Base-by-base conservation (phyloP, 2,888 invertebrate species). In the Ophion obscuratus region DNA sequence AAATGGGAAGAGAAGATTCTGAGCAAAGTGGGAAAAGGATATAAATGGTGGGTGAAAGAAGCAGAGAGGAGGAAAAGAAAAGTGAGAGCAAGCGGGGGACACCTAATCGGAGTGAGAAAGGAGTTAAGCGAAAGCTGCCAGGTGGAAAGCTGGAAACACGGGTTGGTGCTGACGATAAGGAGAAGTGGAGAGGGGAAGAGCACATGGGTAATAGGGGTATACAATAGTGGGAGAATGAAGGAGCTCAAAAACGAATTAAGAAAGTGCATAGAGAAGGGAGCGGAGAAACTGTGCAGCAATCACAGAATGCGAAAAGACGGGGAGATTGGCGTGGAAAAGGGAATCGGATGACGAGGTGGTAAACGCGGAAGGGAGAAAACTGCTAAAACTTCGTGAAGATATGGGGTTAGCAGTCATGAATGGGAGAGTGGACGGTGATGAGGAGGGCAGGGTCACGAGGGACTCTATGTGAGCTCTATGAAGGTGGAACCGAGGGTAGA, bases 61-160 rank as follows among this genome's bases (percentile, higher is more conserved):
- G 47, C 47, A 47, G 14, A 47, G 47, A 47, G 47, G 47, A 47
- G 4, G 47, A 47, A 47, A 47, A 47, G 14, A 10, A 47, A 11
- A 47, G 47, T 14, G 14, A 47, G 11, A 47, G 7, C 40, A 7
- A 40, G 40, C 9, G 40, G 40, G 40, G 40, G 0, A 7, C 40
- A 40, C 40, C 9, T 40, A 64, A 14, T 86, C 11, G 83, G 67
- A 9, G 53, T 79, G 2, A 78, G 24, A 59, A 86, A 79, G 44
- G 59, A 14, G 11, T 24, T 40, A 61, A 17, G n/a, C 5, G 4
- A 61, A 20, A 20, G 20, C 20, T 44, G 31, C 40, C 40, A 9
- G 20, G n/a, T 81, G 7, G 67, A 27, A 20, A 59, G 67, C 3
- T 85, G 81, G 85, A 68, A 66, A 70, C 40, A 24, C 24, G 84